Base-by-base conservation (phyloP, 2,113 vertebrate species). In the Tylochromis polylepis region DNA sequence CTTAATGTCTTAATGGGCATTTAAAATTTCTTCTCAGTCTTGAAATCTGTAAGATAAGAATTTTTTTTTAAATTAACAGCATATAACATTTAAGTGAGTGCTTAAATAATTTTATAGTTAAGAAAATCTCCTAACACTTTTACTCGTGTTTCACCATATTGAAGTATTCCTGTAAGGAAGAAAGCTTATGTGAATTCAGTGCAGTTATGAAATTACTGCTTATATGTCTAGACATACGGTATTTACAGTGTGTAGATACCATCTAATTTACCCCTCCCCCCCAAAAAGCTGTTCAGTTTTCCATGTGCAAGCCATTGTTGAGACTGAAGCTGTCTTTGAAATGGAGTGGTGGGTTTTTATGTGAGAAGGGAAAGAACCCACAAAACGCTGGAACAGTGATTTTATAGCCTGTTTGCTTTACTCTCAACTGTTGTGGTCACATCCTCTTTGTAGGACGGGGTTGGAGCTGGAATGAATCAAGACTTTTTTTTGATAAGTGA, bases 281-380 rank as follows among this genome's bases (percentile, higher is more conserved):
- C n/a, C n/a, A n/a, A 36, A 60, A 34, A 67, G 20, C 38, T 51
- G 31, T 70, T 82, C n/a, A 22, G 15, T 81, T 60, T 29, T 92
- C 90, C 96, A 96, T 95, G 94, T 96, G 94, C 62, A 85, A 94
- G 60, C 84, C 87, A 92, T 95, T 92, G 92, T 92, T 90, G 88
- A 82, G 91, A 86, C 81, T 8, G 70, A 57, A 38, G 34, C 84
- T 20, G 85, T 88, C 85, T 94, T 93, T 93, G 91, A 93, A 92
- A 93, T 41, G 41, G 60, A 86, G 90, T 36, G 79, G 65, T 91
- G 87, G 80, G 53, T 72, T 93, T 95, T 95, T 92, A 94, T 91
- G 83, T 72, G 88, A 79, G 75, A 81, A 83, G 83, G 81, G 88
- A 85, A 91, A 75, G 46, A 79, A 43, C 90, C 78, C 87, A 6